Conservation (phyloP, 2,888 invertebrate species). For the Heliconius cydno region DNA sequence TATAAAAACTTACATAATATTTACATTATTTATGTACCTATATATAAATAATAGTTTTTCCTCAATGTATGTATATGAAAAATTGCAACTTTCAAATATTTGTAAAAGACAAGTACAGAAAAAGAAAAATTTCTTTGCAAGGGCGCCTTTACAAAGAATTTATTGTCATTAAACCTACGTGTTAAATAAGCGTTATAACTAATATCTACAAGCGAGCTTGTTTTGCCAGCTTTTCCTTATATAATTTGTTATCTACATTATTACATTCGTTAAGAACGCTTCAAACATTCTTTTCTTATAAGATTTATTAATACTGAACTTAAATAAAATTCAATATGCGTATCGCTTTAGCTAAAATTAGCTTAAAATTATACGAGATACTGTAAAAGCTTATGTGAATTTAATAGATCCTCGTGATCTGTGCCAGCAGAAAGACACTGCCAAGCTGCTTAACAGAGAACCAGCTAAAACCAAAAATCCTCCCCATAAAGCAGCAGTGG, state of each 20-base stretch:
- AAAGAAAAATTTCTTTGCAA: neutral
- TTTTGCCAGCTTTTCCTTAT: neutral
- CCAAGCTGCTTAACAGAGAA: conserved; percentile 81
- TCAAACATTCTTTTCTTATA: neutral
- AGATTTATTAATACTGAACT: conserved; percentile 19
- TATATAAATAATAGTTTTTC: conserved; percentile 8
- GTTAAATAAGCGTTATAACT: conserved; percentile 19
- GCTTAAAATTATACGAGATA: neutral
- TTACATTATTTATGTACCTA: conserved; percentile 41
- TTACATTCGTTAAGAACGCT: neutral
- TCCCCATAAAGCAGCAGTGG: conserved; percentile 85
- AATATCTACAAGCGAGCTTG: conserved; percentile 13
- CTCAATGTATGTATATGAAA: neutral
- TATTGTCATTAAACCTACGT: neutral
- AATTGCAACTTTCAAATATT: neutral
- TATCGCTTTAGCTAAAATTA: neutral
- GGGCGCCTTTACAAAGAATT: conserved; percentile 9
- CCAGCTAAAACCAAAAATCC: conserved; percentile 84
- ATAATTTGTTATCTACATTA: neutral
- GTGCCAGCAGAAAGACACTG: conserved; percentile 75
- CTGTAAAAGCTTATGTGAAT: conserved; percentile 55
- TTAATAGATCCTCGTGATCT: conserved; percentile 67
- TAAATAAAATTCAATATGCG: conserved; percentile 5
- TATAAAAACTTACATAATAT: conserved; percentile 40
- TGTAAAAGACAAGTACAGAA: neutral